These are phyloP conservation scores for Eupithecia exiguata DNA, from an alignment of 2,888 invertebrate species.

Conservation along the genomic window DNA sequence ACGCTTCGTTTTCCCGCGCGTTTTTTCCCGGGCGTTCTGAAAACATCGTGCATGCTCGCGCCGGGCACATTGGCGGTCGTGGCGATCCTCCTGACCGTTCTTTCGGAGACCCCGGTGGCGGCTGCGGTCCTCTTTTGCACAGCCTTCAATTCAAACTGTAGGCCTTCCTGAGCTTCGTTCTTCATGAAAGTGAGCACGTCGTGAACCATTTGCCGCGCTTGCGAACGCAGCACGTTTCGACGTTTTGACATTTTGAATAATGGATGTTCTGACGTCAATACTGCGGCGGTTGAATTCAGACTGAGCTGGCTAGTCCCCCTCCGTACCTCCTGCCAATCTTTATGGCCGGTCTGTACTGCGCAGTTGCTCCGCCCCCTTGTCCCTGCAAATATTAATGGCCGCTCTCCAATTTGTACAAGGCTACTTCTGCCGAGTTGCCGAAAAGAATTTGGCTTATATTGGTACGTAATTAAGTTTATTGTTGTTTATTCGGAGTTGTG, in stretches of 20 bases:
- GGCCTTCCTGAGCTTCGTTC: constrained; percentile 35
- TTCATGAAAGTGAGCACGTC: constrained; percentile 38
- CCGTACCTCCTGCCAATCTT: constrained; percentile 9
- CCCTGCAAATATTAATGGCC: not conserved
- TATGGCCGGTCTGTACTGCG: constrained; percentile 5
- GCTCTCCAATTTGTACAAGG: not conserved
- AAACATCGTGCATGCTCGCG: constrained; percentile 26
- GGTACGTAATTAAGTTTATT: not conserved
- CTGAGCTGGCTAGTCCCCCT: constrained; percentile 11
- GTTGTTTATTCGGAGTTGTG: not conserved
- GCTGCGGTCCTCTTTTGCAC: constrained; percentile 38
- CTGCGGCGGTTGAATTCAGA: constrained; percentile 10
- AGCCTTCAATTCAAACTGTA: constrained; percentile 28
- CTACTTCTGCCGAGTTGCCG: not conserved
- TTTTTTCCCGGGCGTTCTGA: constrained; percentile 50
- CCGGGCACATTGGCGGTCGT: constrained; percentile 7
- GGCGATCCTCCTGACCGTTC: constrained; percentile 33
- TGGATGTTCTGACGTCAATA: not conserved
- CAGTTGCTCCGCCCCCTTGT: not conserved
- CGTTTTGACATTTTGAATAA: constrained; percentile 23
- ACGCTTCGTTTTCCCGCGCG: constrained; percentile 41
- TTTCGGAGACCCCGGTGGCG: constrained; percentile 37
- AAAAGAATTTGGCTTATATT: not conserved
- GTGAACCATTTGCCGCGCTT: constrained; percentile 33
- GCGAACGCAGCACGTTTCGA: constrained; percentile 23